Percentiles rank a stretch among this genome's conserved stretches.
phyloP scores from a whole-genome alignment of 2,797 vertebrate species.

The Sphaeramia orbicularis region DNA sequence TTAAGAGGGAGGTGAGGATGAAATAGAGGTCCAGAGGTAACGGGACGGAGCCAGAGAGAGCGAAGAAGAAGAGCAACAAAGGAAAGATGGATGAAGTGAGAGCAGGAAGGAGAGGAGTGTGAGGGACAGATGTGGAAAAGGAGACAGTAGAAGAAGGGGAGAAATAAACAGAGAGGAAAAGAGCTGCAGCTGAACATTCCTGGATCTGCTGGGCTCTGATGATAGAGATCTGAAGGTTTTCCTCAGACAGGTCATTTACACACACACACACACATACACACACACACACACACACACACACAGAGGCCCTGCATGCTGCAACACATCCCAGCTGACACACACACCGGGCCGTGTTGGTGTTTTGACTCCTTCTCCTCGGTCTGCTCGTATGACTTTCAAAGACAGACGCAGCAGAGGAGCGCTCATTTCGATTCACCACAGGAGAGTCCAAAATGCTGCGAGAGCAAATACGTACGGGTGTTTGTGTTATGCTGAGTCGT shows the following conservation, averaged over 20 bases:
- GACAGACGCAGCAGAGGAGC: slow-evolving; percentile 26
- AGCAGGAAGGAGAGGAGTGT: slow-evolving; percentile 20
- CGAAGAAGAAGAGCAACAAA: slow-evolving; percentile 31
- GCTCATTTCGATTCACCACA: slow-evolving; percentile 13
- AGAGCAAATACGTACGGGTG: slow-evolving; percentile 1
- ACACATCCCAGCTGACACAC: slow-evolving; percentile 48
- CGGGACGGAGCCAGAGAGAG: slow-evolving; percentile 14
- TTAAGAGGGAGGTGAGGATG: slow-evolving; percentile 10
- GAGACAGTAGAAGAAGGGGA: slow-evolving; percentile 39
- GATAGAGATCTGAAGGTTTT: slow-evolving; percentile 62
- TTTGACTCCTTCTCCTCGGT: slow-evolving; percentile 56
- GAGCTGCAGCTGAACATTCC: slow-evolving; percentile 83
- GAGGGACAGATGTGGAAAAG: slow-evolving; percentile 39
- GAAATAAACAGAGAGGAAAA: slow-evolving; percentile 68
- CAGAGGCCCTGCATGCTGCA: slow-evolving; percentile 35
- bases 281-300: slow-evolving; percentile 29
- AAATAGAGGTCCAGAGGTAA: slow-evolving; percentile 12
- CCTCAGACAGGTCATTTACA: slow-evolving; percentile 47
- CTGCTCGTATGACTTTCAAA: slow-evolving; percentile 42
- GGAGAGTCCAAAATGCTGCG: neutral
- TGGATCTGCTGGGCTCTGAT: slow-evolving; percentile 65
- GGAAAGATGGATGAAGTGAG: slow-evolving; percentile 58
- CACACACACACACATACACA: slow-evolving; percentile 34
- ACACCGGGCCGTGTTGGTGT: slow-evolving; percentile 34
- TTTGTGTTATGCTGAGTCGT: neutral